Conservation (phyloP, 2,113 vertebrate genomes). For the Callocephalon fimbriatum region DNA sequence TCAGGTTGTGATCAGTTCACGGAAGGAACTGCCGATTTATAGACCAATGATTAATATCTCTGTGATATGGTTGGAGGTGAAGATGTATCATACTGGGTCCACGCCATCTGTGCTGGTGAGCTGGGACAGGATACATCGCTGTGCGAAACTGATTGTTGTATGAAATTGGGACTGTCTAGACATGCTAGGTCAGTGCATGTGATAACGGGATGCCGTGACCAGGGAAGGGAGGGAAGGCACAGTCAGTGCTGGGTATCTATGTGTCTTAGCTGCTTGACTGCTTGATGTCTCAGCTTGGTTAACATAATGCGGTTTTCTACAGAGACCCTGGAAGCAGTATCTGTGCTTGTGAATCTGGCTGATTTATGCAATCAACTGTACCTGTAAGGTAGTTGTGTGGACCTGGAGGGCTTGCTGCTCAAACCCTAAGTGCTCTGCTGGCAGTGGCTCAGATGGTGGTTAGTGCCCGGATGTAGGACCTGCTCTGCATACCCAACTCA, state of each 20-base stretch:
- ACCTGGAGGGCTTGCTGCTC: neutral
- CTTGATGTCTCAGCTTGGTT: neutral
- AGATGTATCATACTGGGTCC: neutral
- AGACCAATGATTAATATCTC: neutral
- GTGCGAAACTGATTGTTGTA: neutral
- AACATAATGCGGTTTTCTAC: neutral
- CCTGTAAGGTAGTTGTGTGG: neutral
- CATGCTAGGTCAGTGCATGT: fast-evolving
- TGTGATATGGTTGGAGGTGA: neutral
- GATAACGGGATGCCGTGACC: fast-evolving
- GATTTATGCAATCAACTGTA: neutral
- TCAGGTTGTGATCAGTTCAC: neutral
- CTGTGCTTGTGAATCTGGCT: neutral
- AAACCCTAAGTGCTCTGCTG: neutral
- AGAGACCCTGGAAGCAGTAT: neutral
- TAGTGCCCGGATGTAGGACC: neutral
- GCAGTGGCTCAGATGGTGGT: neutral
- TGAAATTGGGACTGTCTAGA: neutral
- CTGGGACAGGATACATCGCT: neutral
- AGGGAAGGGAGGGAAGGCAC: neutral
- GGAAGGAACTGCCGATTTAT: neutral
- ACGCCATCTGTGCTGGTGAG: fast-evolving
- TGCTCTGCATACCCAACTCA: neutral
- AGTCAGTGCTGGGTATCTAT: fast-evolving
- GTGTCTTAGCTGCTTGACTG: neutral